Evolutionary conservation across 1,140 invertebrate genomes (phyloP).

Genomic region (Venturia canescens): DNA sequence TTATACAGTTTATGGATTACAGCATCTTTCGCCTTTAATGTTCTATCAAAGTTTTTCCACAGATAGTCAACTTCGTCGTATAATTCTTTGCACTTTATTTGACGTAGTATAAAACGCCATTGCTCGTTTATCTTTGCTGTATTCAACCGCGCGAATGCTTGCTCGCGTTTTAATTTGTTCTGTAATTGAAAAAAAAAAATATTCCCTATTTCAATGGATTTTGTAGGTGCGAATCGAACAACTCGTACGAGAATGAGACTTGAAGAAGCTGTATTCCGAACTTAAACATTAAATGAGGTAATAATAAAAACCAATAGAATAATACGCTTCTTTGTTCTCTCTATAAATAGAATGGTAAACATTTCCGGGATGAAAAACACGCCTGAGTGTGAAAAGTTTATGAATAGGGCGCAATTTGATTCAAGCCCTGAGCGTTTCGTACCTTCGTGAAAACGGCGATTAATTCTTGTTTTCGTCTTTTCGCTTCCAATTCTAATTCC

Average conservation of each 20-base stretch:
- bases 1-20: slow-evolving; percentile 80
- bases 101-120: slow-evolving; percentile 86
- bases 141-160: slow-evolving; percentile 86
- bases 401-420: not conserved
- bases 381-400: not conserved
- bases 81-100: slow-evolving; percentile 85
- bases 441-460: slow-evolving; percentile 88
- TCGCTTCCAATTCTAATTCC: slow-evolving; percentile 86
- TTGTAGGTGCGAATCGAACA: too few species aligned
- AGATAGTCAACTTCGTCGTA: slow-evolving; percentile 82
- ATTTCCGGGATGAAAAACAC: not conserved
- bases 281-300: not conserved
- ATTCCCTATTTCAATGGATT: not conserved
- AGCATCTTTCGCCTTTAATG: slow-evolving; percentile 81
- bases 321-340: too few species aligned
- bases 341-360: too few species aligned
- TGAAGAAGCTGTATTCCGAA: not conserved
- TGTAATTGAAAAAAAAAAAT: slow-evolving; percentile 65
- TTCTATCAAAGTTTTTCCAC: slow-evolving; percentile 79
- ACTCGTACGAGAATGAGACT: too few species aligned
- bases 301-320: too few species aligned
- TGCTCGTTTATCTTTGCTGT: slow-evolving; percentile 90
- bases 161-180: slow-evolving; percentile 89
- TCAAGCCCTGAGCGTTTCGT: slow-evolving; percentile 47
- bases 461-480: slow-evolving; percentile 85